A percentile compares a stretch with the other conserved stretches of the same genome.
phyloP scores from a whole-genome alignment of 2,113 vertebrate genomes.

The Ciconia boyciana region DNA sequence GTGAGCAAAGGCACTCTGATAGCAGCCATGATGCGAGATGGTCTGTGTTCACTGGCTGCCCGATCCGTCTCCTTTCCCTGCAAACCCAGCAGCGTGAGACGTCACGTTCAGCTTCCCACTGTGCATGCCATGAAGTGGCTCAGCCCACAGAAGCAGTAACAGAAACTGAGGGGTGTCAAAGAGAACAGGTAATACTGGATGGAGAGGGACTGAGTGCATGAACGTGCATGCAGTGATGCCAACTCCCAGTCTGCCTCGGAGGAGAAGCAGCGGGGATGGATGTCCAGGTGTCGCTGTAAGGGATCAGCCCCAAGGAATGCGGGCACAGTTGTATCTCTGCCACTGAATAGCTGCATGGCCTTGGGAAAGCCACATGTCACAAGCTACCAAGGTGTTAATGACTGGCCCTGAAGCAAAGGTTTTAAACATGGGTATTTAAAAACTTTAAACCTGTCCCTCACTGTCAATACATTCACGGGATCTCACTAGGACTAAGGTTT shows the following conservation, averaged over 20 bases:
- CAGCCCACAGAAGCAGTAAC: neutral
- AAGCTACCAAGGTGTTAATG: neutral
- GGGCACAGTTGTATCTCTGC: neutral
- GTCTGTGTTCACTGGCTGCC: neutral
- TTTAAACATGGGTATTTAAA: neutral
- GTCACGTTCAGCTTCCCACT: accelerated
- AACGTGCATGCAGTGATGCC: neutral
- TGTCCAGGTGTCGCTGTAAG: neutral
- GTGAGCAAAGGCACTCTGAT: neutral
- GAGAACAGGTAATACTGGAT: constrained; percentile 16
- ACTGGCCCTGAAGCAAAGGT: neutral
- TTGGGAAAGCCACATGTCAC: neutral
- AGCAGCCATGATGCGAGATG: neutral
- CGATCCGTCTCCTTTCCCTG: neutral
- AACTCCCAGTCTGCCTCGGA: neutral
- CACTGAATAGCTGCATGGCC: neutral
- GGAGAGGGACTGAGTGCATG: neutral
- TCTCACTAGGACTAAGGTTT: neutral
- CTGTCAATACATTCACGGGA: neutral
- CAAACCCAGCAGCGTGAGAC: accelerated
- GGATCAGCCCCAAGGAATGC: neutral
- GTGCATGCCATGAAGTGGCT: neutral
- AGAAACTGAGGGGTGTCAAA: neutral
- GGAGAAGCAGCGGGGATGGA: neutral
- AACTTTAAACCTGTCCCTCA: neutral